Base-by-base conservation (phyloP, 2,113 vertebrate species). In the Paramisgurnus dabryanus region DNA sequence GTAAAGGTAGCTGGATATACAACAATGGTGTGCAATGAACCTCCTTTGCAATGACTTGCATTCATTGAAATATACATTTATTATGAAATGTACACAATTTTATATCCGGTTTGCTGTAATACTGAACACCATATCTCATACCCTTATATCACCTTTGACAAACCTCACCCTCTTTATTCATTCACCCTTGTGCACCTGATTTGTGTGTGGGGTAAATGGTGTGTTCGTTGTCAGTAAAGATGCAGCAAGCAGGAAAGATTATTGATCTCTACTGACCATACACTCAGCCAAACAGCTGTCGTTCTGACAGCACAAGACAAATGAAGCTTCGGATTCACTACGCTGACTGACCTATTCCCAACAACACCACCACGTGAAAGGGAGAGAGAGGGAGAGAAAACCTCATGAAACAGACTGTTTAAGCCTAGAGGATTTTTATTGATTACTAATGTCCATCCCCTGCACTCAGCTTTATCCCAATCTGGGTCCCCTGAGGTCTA, bases 391-490 rank as follows among this genome's bases (percentile, higher is more conserved):
- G 41, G 53, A 47, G 47, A 40, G 49, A 64, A 45, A 58, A 61
- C 11, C 10, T 61, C 79, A 55, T 71, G 66, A 72, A 79, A 82
- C 49, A 76, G 58, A 63, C 76, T 15, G 69, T 1, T 2, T 80
- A 82, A 80, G 78, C 66, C 66, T 61, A 10, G 61, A 76, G 49
- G 77, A 83, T 70, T 73, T 82, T 72, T 80, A 85, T 85, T 76
- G 80, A 85, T 80, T 80, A 69, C 67, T 77, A 49, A 55, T 85
- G 72, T 82, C 66, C 50, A 73, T 69, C 61, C 50, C 40, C 27
- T 67, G 61, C 66, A 71, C 67, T 82, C 18, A 60, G 81, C 68
- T 84, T 78, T 77, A 83, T 76, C 66, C 49, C 41, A 18, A 41
- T 13, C 13, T 2, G 12, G 47, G 10, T 67, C 55, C 27, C 45